These are phyloP conservation scores for Gymnosoma rotundatum DNA, from an alignment of 2,888 invertebrate species.

Conservation along the genomic window DNA sequence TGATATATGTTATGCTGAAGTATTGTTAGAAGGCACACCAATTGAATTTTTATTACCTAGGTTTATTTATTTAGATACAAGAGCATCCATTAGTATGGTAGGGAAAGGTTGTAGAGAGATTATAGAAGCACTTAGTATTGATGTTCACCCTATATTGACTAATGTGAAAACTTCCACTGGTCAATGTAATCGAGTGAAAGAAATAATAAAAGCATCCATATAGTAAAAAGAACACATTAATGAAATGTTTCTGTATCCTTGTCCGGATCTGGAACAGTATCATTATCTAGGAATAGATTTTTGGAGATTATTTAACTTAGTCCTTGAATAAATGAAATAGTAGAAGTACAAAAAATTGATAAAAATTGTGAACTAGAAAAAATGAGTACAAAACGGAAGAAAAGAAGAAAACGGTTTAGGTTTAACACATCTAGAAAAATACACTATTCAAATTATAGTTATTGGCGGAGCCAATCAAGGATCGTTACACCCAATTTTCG, in stretches of 20 bases:
- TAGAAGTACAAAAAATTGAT: not conserved
- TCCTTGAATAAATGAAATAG: not conserved
- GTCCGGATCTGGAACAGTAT: too few species aligned
- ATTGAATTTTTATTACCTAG: too few species aligned
- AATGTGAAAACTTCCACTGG: conserved; percentile 33
- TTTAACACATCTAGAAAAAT: not conserved
- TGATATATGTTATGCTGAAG: too few species aligned
- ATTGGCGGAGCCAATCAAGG: not conserved
- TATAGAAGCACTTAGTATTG: not conserved
- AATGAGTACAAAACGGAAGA: not conserved
- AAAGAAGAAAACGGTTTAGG: not conserved
- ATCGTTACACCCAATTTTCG: not conserved
- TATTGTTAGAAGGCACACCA: not conserved
- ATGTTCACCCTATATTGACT: not conserved
- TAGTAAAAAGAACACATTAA: conserved; percentile 27
- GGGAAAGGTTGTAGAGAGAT: conserved; percentile 37
- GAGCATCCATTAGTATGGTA: conserved; percentile 25
- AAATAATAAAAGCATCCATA: conserved; percentile 20
- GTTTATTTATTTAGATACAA: conserved; percentile 35
- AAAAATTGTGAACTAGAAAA: not conserved
- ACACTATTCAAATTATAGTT: not conserved
- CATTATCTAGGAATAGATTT: conserved; percentile 28
- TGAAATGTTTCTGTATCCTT: too few species aligned
- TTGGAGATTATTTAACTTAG: not conserved
- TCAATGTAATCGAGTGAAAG: conserved; percentile 15